Evolutionary conservation across 2,113 vertebrate genomes (phyloP).

Genomic region (Petaurus breviceps): DNA sequence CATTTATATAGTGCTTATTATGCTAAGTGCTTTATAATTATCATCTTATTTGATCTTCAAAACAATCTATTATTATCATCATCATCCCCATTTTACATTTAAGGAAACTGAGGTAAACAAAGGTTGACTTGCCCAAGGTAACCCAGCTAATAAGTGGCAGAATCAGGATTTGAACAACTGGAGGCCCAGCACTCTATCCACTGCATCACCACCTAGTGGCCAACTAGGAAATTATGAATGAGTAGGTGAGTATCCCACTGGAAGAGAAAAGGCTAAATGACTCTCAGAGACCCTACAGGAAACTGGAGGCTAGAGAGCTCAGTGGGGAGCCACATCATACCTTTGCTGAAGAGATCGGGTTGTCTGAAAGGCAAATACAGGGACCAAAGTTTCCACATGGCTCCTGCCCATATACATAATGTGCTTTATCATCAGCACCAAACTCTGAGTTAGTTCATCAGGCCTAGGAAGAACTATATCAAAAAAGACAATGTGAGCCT

Average conservation of each 20-base stretch:
- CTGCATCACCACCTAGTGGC: not conserved
- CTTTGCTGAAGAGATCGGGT: not conserved
- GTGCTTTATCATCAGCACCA: not conserved
- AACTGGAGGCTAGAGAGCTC: not conserved
- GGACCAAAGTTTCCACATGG: not conserved
- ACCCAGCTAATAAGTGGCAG: not conserved
- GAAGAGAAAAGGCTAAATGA: not conserved
- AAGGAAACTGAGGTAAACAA: not conserved
- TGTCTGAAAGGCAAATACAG: not conserved
- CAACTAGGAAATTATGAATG: not conserved
- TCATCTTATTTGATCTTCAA: not conserved
- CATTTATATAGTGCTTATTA: not conserved
- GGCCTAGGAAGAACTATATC: not conserved
- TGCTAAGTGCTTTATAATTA: not conserved
- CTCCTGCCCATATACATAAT: not conserved
- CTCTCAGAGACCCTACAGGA: not conserved
- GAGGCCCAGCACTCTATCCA: not conserved
- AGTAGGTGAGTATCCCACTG: not conserved
- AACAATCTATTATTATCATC: not conserved
- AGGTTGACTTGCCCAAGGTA: not conserved
- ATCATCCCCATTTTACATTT: not conserved
- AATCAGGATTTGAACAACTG: not conserved
- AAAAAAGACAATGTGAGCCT: not conserved
- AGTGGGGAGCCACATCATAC: not conserved
- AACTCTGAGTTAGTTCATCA: not conserved